Percentiles rank a stretch among this genome's conserved stretches.
Evolutionary conservation across 2,113 vertebrate species (phyloP).

Genomic region (Gymnorhina tibicen): DNA sequence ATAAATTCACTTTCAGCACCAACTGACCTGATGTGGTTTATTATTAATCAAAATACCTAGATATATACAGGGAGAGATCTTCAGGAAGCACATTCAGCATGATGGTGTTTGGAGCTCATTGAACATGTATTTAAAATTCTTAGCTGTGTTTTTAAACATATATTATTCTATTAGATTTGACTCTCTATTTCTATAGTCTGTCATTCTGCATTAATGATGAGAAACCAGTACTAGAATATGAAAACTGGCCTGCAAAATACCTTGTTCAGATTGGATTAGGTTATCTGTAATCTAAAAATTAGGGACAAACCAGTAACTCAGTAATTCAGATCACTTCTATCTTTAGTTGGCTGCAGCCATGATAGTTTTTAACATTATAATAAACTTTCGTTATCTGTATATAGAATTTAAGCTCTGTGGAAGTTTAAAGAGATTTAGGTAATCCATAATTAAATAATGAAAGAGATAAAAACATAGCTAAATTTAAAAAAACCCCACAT

Average conservation of each 20-base stretch:
- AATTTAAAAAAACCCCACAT: background rate
- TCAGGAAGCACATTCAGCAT: background rate
- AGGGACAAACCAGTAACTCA: background rate
- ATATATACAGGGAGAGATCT: background rate
- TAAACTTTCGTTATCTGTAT: background rate
- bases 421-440: background rate
- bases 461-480: background rate
- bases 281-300: background rate
- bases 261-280: background rate
- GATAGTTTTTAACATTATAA: background rate
- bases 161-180: background rate
- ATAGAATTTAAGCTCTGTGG: background rate
- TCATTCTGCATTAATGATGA: background rate
- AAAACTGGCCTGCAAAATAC: background rate
- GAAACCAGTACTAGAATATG: background rate
- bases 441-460: background rate
- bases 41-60: background rate
- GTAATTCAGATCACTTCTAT: background rate
- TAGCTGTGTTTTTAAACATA: background rate
- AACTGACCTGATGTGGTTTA: background rate
- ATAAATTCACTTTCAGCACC: background rate
- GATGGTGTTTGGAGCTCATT: background rate
- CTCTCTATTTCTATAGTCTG: background rate
- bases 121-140: background rate
- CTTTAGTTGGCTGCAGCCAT: background rate